Base-by-base conservation (phyloP, 2,113 vertebrate genomes). In the Macrotis lagotis region DNA sequence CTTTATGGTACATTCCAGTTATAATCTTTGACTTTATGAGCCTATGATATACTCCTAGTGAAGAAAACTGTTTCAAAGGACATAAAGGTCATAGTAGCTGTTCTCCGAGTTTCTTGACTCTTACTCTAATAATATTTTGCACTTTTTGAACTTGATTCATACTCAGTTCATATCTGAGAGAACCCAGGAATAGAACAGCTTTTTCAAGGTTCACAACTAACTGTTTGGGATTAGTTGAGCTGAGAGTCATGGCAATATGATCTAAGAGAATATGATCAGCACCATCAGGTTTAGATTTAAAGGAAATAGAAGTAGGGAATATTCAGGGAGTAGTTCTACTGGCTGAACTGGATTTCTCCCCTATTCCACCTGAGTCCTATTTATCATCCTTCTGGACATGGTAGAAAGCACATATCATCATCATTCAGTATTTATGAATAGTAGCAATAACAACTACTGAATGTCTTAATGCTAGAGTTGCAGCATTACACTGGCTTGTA, bases 1-100 rank as follows among this genome's bases (percentile, higher is more conserved):
- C 24, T 52, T n/a, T 91, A 47, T 5, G 0, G 2, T 31, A 48
- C 8, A 2, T 0, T 8, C 25, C 1, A 31, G 0, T 3, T 52
- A 11, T 92, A 25, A 55, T 6, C 22, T 51, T 6, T 74, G 66
- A 22, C 19, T 44, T 37, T 74, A 74, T 12, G 31, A n/a, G 37
- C 31, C 26, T 59, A 59, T 37, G 28, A 66, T 19, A 28, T 74
- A 74, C 16, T 2, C 3, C 66, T 22, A 44, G 37, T n/a, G 37
- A 74, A 16, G 66, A 16, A n/a, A 74, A 44, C 37, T 74, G 37
- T 5, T 74, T n/a, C 66, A 74, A 44, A 22, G 37, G 66, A 44
- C 37, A 74, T 19, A 74, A 74, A 19, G 37, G 31, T 74, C 66
- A 74, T n/a, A 74, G 66, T n/a, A 22, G 1, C 37, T 74, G 5